Base-by-base conservation (phyloP, 2,113 vertebrate genomes). In the Phyllopteryx taeniolatus region DNA sequence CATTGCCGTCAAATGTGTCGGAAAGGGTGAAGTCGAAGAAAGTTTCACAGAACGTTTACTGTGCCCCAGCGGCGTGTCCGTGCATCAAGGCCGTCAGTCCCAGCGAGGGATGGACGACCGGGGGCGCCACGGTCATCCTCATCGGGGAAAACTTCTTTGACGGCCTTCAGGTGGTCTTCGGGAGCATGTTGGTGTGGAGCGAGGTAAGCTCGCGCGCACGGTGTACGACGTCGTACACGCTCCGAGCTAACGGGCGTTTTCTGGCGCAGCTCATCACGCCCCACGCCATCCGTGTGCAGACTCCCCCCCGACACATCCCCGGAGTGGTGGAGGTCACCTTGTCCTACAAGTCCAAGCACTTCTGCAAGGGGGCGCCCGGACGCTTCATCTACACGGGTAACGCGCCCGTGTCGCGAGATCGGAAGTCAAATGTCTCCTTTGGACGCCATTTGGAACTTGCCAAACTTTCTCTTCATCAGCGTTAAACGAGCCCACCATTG, bases 11-110 rank as follows among this genome's bases (percentile, higher is more conserved):
- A 31, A 60, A 33, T 13, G 6, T 15, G 57, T 60, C 6, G 13
- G 57, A 19, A 35, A 2, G 22, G 4, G 56, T 12, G n/a, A 57
- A 12, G 22, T 13, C 1, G 20, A 51, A 4, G 17, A 19, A 51
- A 51, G 15, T 14, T 3, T 47, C n/a, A n/a, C n/a, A n/a, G 35
- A 39, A 39, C 35, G 35, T 11, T 27, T 13, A 5, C 11, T 27
- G 17, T 43, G n/a, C 22, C 76, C 70, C 76, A 85, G 86, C 92
- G 89, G 89, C 87, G 67, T 89, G 85, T 62, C 89, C 89, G 49
- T 90, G 89, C 39, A 90, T 90, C n/a, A 90, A 90, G 79, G 88
- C 87, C 72, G 87, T 90, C 72, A 90, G 88, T 71, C 88, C 88
- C 56, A 86, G 85, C 5, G 88, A 90, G 60, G 86, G 88, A 8